phyloP scores from a whole-genome alignment of 2,888 invertebrate genomes.

The Epistrophella euchroma region DNA sequence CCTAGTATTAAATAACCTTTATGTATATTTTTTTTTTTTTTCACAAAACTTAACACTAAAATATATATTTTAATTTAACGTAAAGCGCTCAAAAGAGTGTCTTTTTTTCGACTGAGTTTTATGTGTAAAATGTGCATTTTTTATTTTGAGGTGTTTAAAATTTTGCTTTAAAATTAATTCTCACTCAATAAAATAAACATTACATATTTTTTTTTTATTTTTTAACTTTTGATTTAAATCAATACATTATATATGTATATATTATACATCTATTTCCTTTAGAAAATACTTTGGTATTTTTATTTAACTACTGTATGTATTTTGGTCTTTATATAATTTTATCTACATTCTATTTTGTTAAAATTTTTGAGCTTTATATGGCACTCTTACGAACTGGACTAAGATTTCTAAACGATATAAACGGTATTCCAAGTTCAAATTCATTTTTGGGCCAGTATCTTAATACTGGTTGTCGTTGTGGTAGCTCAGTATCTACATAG shows the following conservation, averaged over 20 bases:
- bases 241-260: background rate
- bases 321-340: conserved; percentile 7
- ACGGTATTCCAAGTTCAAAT: conserved; percentile 91
- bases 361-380: conserved; percentile 54
- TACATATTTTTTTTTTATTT: background rate
- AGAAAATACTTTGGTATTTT: conserved; percentile 24
- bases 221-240: background rate
- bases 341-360: background rate
- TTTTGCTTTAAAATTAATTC: conserved; percentile 45
- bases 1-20: conserved; percentile 16
- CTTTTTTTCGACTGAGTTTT: conserved; percentile 11
- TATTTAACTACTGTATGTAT: conserved; percentile 8
- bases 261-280: too few relatives aligned
- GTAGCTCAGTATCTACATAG: conserved; percentile 89
- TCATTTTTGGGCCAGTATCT: conserved; percentile 91
- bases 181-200: conserved; percentile 65
- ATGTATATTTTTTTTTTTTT: background rate
- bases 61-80: background rate
- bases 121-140: conserved; percentile 18
- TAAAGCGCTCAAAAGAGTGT: conserved; percentile 55
- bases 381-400: conserved; percentile 83
- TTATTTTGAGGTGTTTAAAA: conserved; percentile 11
- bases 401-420: conserved; percentile 88
- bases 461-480: conserved; percentile 89
- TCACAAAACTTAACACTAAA: conserved; percentile 42